These are phyloP conservation scores for Drosophila diplacantha DNA, from an alignment of 2,888 invertebrate genomes.

Conservation along the genomic window DNA sequence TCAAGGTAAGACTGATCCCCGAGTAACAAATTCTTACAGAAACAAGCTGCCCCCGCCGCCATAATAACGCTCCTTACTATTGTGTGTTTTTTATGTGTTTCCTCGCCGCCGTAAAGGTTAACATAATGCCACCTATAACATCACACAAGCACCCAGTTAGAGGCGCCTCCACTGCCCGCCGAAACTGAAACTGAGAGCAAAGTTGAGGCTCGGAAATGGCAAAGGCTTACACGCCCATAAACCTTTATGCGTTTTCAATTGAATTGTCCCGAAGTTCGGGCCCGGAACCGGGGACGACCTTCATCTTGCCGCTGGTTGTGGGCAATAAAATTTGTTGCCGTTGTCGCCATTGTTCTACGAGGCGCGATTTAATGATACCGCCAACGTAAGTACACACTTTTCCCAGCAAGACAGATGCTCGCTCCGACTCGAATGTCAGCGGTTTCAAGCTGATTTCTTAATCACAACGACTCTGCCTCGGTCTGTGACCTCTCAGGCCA, in stretches of 20 bases:
- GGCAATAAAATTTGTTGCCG: constrained; percentile 47
- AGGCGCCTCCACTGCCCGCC: constrained; percentile 5
- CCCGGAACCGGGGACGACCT: constrained; percentile 6
- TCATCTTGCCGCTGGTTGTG: constrained; percentile 24
- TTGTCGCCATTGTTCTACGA: constrained; percentile 48
- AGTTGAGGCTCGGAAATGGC: constrained; percentile 9
- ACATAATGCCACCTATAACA: constrained; percentile 43
- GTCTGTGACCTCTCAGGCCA: constrained; percentile 3
- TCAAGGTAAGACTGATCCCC: not conserved
- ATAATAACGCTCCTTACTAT: not conserved
- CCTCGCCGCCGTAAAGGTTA: constrained; percentile 42
- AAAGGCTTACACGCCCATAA: constrained; percentile 53
- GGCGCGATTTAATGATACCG: constrained; percentile 46
- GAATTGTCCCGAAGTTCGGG: constrained; percentile 43
- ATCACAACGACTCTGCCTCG: not conserved
- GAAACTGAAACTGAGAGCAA: constrained; percentile 5
- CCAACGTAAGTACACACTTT: constrained; percentile 21
- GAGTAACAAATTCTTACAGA: not conserved
- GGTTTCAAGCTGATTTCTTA: not conserved
- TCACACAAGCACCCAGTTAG: constrained; percentile 41
- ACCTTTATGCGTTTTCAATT: constrained; percentile 59
- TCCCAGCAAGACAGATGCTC: not conserved
- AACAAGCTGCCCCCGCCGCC: not conserved
- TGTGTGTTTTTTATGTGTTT: constrained; percentile 5
- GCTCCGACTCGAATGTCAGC: not conserved